Base-by-base conservation (phyloP, 2,888 invertebrate genomes). In the Drosophila fulvimacula region DNA sequence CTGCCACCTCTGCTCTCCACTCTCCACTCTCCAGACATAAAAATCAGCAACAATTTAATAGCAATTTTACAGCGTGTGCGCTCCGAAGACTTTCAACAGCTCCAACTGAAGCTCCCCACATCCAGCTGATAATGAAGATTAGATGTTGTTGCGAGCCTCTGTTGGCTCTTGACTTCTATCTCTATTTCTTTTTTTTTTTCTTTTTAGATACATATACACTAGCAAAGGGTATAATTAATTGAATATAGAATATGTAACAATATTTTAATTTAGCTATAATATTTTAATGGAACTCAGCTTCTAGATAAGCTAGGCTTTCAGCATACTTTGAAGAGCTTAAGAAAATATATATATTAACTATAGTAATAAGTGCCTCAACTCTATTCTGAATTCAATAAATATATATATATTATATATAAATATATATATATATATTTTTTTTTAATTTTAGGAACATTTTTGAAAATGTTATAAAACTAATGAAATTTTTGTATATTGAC, bases 31-130 rank as follows among this genome's bases (percentile, higher is more conserved):
- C 13, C 51, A 71, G 61, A 71, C 79, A 79, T 74, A 77, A 88
- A 88, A 84, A 84, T 84, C 88, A 84, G 83, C 88, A 85, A 84
- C 83, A 88, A 84, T 84, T 84, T 88, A 88, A 84, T 84, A 74
- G 85, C 83, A 80, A 85, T 84, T 84, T 84, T 84, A 84, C 85
- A 80, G 74, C 85, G 58, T 79, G 76, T 70, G 73, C 82, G 68
- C 76, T 76, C 27, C 49, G 41, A 60, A 27, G 30, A 15, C 19
- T 9, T 55, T 34, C 55, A 42, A 2, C 36, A 32, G 52, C 34
- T 63, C 13, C 38, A 36, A 3, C 17, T 19, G 13, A 41, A 42
- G 38, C 59, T 58, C 42, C 58, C 67, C 34, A 13, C 49, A 21
- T 17, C 21, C 72, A 62, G 48, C 61, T 70, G 75, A 82, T 85